Conservation (phyloP, 2,113 vertebrate species). For the Pelusios castaneus region DNA sequence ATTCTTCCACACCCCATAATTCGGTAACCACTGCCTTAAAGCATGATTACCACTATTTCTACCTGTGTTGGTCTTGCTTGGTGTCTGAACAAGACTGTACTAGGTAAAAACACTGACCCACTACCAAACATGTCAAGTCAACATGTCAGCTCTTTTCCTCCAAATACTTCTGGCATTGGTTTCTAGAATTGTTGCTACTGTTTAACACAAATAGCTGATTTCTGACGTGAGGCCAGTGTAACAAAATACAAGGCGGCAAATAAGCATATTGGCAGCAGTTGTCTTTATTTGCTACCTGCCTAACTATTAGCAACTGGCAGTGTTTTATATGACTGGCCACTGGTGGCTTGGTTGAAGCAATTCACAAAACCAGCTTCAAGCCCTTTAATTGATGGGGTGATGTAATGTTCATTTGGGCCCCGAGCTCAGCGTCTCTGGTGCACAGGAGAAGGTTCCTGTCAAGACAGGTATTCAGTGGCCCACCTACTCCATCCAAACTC, state of each 20-base stretch:
- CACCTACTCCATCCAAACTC: no score
- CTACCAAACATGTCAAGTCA: no score
- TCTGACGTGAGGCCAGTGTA: neutral
- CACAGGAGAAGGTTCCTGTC: no score
- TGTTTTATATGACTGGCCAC: fast-evolving
- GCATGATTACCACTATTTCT: neutral
- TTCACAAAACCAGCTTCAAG: neutral
- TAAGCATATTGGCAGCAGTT: neutral
- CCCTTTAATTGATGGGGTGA: no score
- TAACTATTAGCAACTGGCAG: no score
- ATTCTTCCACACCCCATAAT: no score
- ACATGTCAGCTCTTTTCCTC: neutral
- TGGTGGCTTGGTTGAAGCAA: neutral
- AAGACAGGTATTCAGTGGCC: no score
- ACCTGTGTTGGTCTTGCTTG: slow-evolving; percentile 23
- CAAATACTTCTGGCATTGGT: neutral
- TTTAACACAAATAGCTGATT: neutral
- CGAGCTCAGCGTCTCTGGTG: no score
- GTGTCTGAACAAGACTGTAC: neutral
- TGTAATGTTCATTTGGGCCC: no score
- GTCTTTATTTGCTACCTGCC: neutral
- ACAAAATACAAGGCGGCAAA: neutral
- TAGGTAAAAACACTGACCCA: neutral
- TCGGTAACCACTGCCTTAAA: no score
- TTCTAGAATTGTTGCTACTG: neutral